A percentile compares a stretch with the other conserved stretches of the same genome.
phyloP scores from a whole-genome alignment of 2,113 vertebrate genomes.

The Eulemur macaco region DNA sequence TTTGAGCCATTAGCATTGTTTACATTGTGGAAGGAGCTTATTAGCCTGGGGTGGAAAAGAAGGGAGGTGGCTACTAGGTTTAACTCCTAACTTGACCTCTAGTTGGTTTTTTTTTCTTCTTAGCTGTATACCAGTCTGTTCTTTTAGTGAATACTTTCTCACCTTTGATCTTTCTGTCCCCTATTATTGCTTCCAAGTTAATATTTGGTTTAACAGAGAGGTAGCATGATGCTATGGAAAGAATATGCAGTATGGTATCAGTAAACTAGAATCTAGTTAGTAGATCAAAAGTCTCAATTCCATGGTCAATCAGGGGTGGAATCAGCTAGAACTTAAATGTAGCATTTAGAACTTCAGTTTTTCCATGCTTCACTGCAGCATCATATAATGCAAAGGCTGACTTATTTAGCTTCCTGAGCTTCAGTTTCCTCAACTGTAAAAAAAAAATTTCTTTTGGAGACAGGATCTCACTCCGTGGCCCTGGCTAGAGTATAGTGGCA shows the following conservation, averaged over 20 bases:
- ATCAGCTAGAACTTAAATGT: neutral
- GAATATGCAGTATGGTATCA: neutral
- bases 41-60: neutral
- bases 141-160: neutral
- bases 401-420: neutral
- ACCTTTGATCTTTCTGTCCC: neutral
- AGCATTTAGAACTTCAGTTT: neutral
- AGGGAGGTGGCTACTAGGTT: neutral
- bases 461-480: too few species aligned
- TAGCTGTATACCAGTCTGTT: neutral
- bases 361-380: neutral
- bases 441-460: neutral
- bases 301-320: neutral
- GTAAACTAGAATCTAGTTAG: neutral
- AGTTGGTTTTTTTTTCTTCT: slow-evolving; percentile 22
- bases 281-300: neutral
- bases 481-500: too few species aligned
- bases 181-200: neutral
- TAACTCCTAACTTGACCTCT: slow-evolving; percentile 21
- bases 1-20: neutral
- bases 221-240: neutral
- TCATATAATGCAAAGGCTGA: neutral
- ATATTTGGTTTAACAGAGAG: neutral
- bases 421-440: neutral
- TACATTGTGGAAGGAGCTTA: neutral